These are phyloP conservation scores for Priocnemis perturbator DNA, from an alignment of 2,888 invertebrate genomes.

Conservation along the genomic window DNA sequence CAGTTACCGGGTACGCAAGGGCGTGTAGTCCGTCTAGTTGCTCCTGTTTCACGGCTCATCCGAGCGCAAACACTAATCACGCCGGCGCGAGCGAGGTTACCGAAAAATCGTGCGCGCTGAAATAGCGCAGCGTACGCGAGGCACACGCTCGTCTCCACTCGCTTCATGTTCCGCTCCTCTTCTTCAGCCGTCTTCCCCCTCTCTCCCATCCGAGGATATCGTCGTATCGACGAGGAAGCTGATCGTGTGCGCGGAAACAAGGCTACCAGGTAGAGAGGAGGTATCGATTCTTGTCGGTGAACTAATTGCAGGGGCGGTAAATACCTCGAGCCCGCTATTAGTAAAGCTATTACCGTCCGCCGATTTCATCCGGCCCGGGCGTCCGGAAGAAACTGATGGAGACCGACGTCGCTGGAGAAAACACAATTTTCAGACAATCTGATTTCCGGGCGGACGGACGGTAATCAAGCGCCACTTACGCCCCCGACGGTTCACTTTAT, in stretches of 20 bases:
- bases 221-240: background rate
- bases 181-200: constrained; percentile 3
- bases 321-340: constrained; percentile 26
- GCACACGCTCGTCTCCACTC: too few species aligned
- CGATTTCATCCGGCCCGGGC: constrained; percentile 36
- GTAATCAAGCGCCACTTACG: constrained; percentile 54
- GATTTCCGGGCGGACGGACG: constrained; percentile 45
- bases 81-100: too few species aligned
- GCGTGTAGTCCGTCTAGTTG: too few species aligned
- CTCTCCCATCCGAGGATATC: too few species aligned
- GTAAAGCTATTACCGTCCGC: constrained; percentile 41
- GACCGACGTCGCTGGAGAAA: constrained; percentile 36
- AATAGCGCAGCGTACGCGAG: too few species aligned
- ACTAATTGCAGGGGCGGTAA: constrained; percentile 36
- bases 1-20: background rate
- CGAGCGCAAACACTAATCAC: too few species aligned
- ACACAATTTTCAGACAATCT: constrained; percentile 54
- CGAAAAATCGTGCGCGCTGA: too few species aligned
- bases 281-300: constrained; percentile 15
- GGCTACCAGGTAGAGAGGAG: background rate
- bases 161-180: too few species aligned
- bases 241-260: background rate
- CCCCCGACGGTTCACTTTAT: constrained; percentile 43
- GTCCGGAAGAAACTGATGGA: constrained; percentile 40
- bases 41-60: too few species aligned